Evolutionary conservation across 2,888 invertebrate genomes (phyloP).

Genomic region (Elysia crispata): DNA sequence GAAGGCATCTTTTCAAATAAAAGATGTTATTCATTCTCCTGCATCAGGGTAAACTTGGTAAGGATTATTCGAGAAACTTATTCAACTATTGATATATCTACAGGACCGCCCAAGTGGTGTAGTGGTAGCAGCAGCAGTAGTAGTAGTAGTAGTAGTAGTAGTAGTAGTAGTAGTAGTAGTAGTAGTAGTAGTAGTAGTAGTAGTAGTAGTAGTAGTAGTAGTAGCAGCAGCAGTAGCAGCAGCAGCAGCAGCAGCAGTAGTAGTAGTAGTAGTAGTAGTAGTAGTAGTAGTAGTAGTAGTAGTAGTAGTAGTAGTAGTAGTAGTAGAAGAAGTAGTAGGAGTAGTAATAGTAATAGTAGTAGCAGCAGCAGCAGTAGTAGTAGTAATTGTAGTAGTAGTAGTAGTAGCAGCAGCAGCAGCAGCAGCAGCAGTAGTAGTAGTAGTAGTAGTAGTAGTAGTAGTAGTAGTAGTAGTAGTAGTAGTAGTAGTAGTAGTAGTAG

Average conservation of each 20-base stretch:
- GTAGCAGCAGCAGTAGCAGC: slow-evolving; percentile 52
- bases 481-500: slow-evolving; percentile 41
- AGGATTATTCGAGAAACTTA: too few relatives aligned
- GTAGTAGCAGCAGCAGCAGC: neutral
- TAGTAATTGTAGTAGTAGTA: too few relatives aligned
- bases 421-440: slow-evolving; percentile 1
- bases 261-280: slow-evolving; percentile 35
- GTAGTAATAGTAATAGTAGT: slow-evolving; percentile 2
- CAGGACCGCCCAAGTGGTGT: too few relatives aligned
- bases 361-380: too few relatives aligned
- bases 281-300: neutral
- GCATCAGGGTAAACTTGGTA: too few relatives aligned
- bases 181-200: neutral
- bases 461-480: slow-evolving; percentile 31
- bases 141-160: too few relatives aligned
- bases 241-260: slow-evolving; percentile 60
- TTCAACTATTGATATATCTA: too few relatives aligned
- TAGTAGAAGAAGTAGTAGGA: too few relatives aligned
- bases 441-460: slow-evolving; percentile 37
- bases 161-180: too few relatives aligned
- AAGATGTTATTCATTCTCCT: too few relatives aligned
- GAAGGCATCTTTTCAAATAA: too few relatives aligned
- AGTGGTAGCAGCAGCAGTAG: too few relatives aligned
- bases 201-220: slow-evolving; percentile 44
- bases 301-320: neutral